Evolutionary conservation across 2,888 invertebrate genomes (phyloP).

Genomic region (Aphidoletes aphidimyza): DNA sequence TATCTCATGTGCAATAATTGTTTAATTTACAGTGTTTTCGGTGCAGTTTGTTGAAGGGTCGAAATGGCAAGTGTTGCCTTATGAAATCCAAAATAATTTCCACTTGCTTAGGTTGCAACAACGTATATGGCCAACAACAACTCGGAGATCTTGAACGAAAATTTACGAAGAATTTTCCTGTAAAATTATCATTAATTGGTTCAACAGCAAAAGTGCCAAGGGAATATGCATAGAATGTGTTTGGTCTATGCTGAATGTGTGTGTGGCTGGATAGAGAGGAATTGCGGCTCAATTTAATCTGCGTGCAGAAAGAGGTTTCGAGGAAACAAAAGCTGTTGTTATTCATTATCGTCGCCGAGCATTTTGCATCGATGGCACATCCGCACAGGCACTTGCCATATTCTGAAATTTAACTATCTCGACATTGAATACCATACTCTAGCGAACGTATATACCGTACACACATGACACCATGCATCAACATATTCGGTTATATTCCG

Average conservation of each 20-base stretch:
- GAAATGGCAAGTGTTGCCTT: background rate
- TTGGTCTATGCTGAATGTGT: too few species aligned
- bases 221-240: background rate
- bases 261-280: background rate
- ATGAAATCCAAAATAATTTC: slow-evolving; percentile 18
- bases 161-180: slow-evolving; percentile 6
- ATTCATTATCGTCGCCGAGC: slow-evolving; percentile 39
- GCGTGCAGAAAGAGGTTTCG: slow-evolving; percentile 45
- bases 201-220: background rate
- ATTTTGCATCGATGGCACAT: background rate
- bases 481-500: background rate
- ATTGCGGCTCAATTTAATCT: slow-evolving; percentile 46
- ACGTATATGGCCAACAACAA: background rate
- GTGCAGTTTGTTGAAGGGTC: background rate
- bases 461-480: background rate
- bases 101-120: background rate
- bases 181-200: slow-evolving; percentile 37
- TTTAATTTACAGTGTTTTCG: slow-evolving; percentile 23
- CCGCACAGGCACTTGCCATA: background rate
- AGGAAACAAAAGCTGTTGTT: slow-evolving; percentile 42
- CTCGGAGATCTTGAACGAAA: background rate
- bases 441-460: background rate
- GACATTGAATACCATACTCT: background rate
- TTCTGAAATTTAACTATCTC: background rate
- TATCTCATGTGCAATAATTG: slow-evolving; percentile 20